Base-by-base conservation (phyloP, 1,140 invertebrate genomes). In the Scylla paramamosain region DNA sequence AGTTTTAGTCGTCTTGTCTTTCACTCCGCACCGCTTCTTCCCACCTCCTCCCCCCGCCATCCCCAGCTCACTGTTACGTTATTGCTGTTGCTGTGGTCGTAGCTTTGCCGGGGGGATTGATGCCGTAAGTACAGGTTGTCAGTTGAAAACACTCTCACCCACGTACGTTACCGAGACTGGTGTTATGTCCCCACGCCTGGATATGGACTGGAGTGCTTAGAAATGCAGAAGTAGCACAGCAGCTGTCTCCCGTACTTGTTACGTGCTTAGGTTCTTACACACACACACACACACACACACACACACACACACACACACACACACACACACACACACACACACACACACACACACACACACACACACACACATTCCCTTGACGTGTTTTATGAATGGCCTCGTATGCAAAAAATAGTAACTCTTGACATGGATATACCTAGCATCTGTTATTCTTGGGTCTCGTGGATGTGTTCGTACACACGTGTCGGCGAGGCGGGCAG, bases 281-380 rank as follows among this genome's bases (percentile, higher is more conserved):
- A 84, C n/a, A 84, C n/a, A n/a, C 83, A n/a, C 83, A n/a, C 83
- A n/a, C 83, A n/a, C 83, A n/a, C 83, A n/a, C 83, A n/a, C 83
- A n/a, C 83, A n/a, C 83, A 82, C 14, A 28, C 83, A 84, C 83
- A 28, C 83, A 84, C 16, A 16, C 83, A 84, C n/a, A 16, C 31
- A 12, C 84, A 32, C 84, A 31, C 84, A 31, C 84, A 31, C 84
- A 10, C 84, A 31, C 84, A 31, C 84, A 31, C 84, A 31, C 84
- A 31, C 84, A 31, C 84, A 31, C 84, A 31, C 84, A 31, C 84
- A 31, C 84, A 31, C 84, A 31, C 84, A 31, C 84, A 31, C 84
- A 31, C 84, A 32, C 67, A n/a, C 67, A n/a, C 67, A n/a, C 67
- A n/a, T 20, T n/a, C 67, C 6, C 25, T n/a, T n/a, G n/a, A 77